phyloP scores from a whole-genome alignment of 2,797 vertebrate species.

The Pyrocephalus nanus region DNA sequence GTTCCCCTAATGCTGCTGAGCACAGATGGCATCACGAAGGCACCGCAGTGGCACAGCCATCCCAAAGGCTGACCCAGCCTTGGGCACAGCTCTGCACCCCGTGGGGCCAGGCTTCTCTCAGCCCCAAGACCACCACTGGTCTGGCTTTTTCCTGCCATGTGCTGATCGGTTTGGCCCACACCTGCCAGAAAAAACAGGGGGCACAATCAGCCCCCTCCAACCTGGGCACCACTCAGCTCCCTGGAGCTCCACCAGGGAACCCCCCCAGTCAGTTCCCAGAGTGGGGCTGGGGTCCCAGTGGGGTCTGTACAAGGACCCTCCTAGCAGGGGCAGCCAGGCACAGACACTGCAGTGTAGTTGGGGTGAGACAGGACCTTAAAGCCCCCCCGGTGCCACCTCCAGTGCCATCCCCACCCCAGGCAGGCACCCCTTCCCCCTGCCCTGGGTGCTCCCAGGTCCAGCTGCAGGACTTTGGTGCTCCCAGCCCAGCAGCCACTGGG shows the following conservation, averaged over 20 bases:
- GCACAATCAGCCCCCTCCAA: not conserved
- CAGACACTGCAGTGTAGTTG: not conserved
- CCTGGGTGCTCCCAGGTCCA: not conserved
- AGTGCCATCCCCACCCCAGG: not conserved
- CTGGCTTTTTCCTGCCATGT: not conserved
- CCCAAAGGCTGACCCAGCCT: not conserved
- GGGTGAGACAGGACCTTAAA: not conserved
- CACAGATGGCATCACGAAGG: accelerated
- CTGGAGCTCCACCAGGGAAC: not conserved
- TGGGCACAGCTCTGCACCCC: not conserved
- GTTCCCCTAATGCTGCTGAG: not conserved
- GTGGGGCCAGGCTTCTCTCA: not conserved
- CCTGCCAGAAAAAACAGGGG: not conserved
- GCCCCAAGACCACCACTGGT: not conserved
- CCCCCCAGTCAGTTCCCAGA: not conserved
- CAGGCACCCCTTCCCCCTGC: not conserved
- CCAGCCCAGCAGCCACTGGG: not conserved
- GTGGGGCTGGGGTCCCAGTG: not conserved
- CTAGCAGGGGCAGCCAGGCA: not conserved
- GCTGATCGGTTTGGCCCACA: not conserved
- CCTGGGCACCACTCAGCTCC: not conserved
- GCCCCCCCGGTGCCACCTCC: not conserved
- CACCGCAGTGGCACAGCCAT: not conserved
- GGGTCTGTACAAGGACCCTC: not conserved
- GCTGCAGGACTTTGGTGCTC: not conserved